A percentile compares a stretch with the other conserved stretches of the same genome.
Evolutionary conservation across 2,888 invertebrate genomes (phyloP).

Genomic region (Hirtodrosophila duncani): DNA sequence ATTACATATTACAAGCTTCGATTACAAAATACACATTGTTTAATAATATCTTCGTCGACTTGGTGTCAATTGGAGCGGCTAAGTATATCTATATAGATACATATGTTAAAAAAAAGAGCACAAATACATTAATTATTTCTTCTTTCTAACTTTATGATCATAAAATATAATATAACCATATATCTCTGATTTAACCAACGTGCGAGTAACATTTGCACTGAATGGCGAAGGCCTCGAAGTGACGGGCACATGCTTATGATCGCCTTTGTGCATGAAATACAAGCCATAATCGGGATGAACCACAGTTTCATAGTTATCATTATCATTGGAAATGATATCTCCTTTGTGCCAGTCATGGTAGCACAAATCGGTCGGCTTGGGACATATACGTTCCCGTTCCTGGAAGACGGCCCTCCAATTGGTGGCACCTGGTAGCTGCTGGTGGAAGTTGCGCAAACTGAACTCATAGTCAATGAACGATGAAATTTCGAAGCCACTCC

Average conservation of each 20-base stretch:
- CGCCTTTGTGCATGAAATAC: conserved; percentile 33
- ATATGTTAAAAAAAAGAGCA: no score
- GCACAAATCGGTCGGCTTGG: conserved; percentile 34
- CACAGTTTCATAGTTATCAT: conserved; percentile 31
- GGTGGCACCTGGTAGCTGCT: conserved; percentile 3
- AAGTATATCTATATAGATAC: no score
- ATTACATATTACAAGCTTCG: no score
- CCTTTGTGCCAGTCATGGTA: conserved; percentile 47
- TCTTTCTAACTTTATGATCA: conserved; percentile 43
- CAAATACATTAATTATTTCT: conserved; percentile 9
- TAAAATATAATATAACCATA: conserved; percentile 38
- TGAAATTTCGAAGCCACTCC: conserved; percentile 45
- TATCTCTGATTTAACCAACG: conserved; percentile 23
- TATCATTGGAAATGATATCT: conserved; percentile 20
- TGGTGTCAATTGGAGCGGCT: no score
- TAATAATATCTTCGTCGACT: no score
- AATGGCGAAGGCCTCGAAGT: conserved; percentile 9
- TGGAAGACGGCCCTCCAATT: conserved; percentile 46
- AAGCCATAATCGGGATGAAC: conserved; percentile 19
- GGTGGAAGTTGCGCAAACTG: conserved; percentile 25
- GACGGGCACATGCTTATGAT: conserved; percentile 43
- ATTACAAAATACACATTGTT: no score
- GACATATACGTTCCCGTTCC: conserved; percentile 21
- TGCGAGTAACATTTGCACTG: conserved; percentile 31
- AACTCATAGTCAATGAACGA: conserved; percentile 49